Evolutionary conservation across 2,113 vertebrate genomes (phyloP), one percentile per base, ranked within the genome.

Genomic region (Sialia sialis): DNA sequence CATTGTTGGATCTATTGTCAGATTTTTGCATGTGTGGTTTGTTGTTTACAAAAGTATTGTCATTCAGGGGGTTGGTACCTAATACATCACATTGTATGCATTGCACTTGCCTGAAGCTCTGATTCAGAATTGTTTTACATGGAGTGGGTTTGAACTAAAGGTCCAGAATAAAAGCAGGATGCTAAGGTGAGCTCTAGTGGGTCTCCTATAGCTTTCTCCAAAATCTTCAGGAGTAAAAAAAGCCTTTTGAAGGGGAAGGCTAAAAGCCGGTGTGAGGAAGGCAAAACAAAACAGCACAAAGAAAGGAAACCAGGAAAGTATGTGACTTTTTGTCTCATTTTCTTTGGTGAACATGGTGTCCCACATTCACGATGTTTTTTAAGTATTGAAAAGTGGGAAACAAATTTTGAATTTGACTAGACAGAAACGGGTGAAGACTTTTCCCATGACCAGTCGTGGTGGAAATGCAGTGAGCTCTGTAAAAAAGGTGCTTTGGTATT

Each of bases 381-480:
- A 90, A 63, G 7, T 86, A 70, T 43, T 85, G 48, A 48, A 66
- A 70, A 43, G 7, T 38, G 18, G 27, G 39, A 76, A 75, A 76
- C 9, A 39, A 59, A 48, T 51, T 46, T 55, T 23, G 32, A 68
- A 21, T 69, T 92, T 49, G 29, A 7, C 43, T 69, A 34, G 39
- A 8, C 7, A 51, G 36, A 80, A 94, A 22, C 6, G 39, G 25
- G 2, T 76, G 29, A 85, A 88, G 44, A 21, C 20, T 43, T 80
- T 16, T 49, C 10, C 34, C 3, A 0, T 64, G 38, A 55, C 13
- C 29, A 67, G 9, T 11, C 16, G 54, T 77, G 21, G 18, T 56
- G 64, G 34, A 70, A 89, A 23, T 0, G 0, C 20, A n/a, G 18
- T 25, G 16, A 58, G 29, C 0, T 0, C 21, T 55, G 0, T 32